A percentile compares a stretch with the other conserved stretches of the same genome.
phyloP scores from a whole-genome alignment of 2,797 vertebrate species.

The Chelonia mydas region DNA sequence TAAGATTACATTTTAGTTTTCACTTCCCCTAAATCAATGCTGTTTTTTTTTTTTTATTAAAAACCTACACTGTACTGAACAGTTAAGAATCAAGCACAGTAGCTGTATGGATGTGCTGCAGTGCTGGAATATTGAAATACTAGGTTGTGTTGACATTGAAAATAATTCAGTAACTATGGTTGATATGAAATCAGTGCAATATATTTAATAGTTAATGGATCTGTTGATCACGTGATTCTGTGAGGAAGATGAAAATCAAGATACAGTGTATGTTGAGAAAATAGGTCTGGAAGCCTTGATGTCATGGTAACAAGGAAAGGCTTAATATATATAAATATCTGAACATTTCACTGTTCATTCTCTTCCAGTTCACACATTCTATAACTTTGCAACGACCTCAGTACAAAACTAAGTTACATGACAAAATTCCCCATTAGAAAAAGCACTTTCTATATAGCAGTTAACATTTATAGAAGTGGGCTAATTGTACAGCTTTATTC shows the following conservation, averaged over 20 bases:
- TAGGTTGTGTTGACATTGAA: constrained; percentile 10
- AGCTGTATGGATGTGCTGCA: not conserved
- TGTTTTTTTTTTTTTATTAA: not conserved
- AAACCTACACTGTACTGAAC: not conserved
- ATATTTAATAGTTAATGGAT: not conserved
- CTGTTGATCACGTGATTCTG: not conserved
- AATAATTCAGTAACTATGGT: fast-evolving
- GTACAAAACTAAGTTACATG: constrained; percentile 10
- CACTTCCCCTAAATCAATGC: not conserved
- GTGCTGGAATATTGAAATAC: not conserved
- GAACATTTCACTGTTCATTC: not conserved
- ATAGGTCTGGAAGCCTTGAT: not conserved
- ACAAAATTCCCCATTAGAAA: not conserved
- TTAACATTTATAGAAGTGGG: not conserved
- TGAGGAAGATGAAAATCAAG: constrained; percentile 19
- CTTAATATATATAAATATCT: not conserved
- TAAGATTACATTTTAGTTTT: not conserved
- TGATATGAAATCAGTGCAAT: not conserved
- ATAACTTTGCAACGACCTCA: not conserved
- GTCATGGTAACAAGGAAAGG: constrained; percentile 23
- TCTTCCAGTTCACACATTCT: constrained; percentile 3
- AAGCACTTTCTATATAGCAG: not conserved
- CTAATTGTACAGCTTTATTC: not conserved
- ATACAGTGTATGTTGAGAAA: not conserved
- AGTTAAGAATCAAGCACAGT: not conserved